Evolutionary conservation across 2,888 invertebrate genomes (phyloP).

Genomic region (Drosophila phalerata): DNA sequence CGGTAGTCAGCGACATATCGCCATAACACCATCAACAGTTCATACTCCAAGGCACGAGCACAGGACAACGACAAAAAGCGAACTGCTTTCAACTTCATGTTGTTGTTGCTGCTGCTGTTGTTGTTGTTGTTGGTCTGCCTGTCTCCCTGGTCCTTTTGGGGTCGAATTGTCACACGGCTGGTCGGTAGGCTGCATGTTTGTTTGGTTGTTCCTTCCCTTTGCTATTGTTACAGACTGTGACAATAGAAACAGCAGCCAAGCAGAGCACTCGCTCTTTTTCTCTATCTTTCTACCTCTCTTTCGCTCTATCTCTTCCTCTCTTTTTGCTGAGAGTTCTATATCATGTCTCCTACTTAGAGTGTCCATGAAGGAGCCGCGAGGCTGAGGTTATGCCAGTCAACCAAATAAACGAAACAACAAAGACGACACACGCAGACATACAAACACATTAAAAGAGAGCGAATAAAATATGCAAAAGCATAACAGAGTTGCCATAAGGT

Average conservation of each 20-base stretch:
- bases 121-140: conserved; percentile 28
- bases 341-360: conserved; percentile 66
- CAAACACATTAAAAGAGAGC: conserved; percentile 32
- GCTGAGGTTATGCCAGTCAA: conserved; percentile 81
- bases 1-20: conserved; percentile 78
- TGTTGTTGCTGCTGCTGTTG: conserved; percentile 32
- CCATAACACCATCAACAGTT: conserved; percentile 81
- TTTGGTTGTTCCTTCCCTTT: conserved; percentile 37
- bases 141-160: conserved; percentile 69
- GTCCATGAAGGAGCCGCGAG: conserved; percentile 41
- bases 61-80: conserved; percentile 52
- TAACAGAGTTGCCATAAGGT: conserved; percentile 60
- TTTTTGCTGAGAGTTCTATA: neutral
- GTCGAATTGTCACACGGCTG: conserved; percentile 77
- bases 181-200: conserved; percentile 22
- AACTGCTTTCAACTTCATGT: conserved; percentile 37
- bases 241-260: conserved; percentile 66
- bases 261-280: neutral
- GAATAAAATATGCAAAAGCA: conserved; percentile 77
- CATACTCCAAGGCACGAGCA: conserved; percentile 49
- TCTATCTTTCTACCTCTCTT: neutral
- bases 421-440: conserved; percentile 47
- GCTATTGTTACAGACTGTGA: conserved; percentile 78
- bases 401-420: conserved; percentile 81
- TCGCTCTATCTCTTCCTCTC: neutral